Percentiles rank a stretch among this genome's conserved stretches.
phyloP scores from a whole-genome alignment of 2,888 invertebrate species.

The Tyria jacobaeae region DNA sequence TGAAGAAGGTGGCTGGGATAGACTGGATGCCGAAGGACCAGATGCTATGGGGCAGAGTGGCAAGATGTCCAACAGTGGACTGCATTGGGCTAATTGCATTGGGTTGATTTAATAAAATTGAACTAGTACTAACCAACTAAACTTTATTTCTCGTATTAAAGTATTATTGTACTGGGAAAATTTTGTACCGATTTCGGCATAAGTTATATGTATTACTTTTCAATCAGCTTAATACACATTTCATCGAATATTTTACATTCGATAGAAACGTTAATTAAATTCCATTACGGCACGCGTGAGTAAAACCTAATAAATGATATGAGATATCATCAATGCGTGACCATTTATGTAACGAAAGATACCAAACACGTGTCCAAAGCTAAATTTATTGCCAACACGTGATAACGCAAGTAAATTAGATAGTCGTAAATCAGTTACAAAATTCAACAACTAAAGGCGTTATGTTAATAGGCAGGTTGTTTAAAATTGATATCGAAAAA shows the following conservation, averaged over 20 bases:
- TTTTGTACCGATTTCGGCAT: no score
- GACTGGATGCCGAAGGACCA: no score
- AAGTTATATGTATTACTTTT: no score
- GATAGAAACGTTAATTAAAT: not conserved
- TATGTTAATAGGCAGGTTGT: not conserved
- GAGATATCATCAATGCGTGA: slow-evolving; percentile 52
- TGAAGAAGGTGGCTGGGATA: no score
- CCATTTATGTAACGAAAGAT: slow-evolving; percentile 42
- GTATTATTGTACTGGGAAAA: no score
- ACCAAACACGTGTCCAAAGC: slow-evolving; percentile 10
- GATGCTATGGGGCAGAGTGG: no score
- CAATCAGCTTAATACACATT: no score
- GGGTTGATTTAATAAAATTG: no score
- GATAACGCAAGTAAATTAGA: slow-evolving; percentile 40
- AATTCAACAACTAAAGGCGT: not conserved
- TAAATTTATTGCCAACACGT: slow-evolving; percentile 39
- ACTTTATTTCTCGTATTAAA: no score
- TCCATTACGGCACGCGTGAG: not conserved
- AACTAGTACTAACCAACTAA: no score
- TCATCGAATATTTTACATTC: not conserved
- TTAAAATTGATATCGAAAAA: not conserved
- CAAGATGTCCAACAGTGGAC: no score
- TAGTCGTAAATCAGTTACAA: slow-evolving; percentile 35
- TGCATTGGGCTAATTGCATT: no score
- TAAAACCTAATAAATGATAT: slow-evolving; percentile 6